Evolutionary conservation across 2,113 vertebrate genomes (phyloP).

Genomic region (Sialia sialis): DNA sequence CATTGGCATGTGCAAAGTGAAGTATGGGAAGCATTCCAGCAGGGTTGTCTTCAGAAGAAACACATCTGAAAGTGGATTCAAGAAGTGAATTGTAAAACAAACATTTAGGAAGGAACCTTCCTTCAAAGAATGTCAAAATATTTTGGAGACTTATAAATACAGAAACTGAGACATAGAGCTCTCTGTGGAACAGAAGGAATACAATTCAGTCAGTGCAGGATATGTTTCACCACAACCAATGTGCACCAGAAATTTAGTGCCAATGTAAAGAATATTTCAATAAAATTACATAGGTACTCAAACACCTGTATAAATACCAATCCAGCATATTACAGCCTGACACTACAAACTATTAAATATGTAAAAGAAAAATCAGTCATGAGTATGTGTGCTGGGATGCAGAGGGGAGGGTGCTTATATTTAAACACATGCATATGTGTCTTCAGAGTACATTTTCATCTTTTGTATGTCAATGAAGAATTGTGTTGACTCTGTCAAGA

Average conservation of each 20-base stretch:
- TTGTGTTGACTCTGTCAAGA: neutral
- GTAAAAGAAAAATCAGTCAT: neutral
- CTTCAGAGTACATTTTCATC: neutral
- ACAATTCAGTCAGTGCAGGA: neutral
- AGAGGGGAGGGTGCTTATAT: neutral
- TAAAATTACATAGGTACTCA: neutral
- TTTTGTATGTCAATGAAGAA: neutral
- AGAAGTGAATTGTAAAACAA: neutral
- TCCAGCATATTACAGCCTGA: neutral
- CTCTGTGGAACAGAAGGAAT: neutral
- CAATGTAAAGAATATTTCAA: neutral
- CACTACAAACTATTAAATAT: neutral
- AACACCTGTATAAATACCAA: neutral
- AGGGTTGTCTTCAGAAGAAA: neutral
- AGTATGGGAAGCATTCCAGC: neutral
- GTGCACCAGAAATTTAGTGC: neutral
- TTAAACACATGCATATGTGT: neutral
- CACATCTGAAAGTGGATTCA: neutral
- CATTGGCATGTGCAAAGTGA: neutral
- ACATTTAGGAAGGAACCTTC: neutral
- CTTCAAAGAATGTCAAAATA: neutral
- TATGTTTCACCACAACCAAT: neutral
- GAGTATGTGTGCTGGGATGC: neutral
- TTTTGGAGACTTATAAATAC: neutral
- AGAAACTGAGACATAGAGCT: neutral